Conservation (phyloP, 2,888 invertebrate genomes). For the Amitus sp. region DNA sequence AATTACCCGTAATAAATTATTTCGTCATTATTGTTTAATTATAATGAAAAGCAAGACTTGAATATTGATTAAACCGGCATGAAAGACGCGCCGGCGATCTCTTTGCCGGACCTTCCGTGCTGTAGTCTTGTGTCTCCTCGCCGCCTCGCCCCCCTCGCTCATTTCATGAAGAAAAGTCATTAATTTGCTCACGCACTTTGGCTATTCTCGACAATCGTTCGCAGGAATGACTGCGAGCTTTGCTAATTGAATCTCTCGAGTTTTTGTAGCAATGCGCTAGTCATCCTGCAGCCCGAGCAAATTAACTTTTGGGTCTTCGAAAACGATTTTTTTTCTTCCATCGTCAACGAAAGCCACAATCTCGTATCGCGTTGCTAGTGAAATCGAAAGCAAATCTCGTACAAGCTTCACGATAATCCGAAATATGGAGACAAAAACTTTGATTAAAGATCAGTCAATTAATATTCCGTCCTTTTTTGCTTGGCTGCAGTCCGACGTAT, state of each 20-base stretch:
- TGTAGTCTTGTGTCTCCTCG: too few relatives aligned
- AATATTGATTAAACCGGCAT: slow-evolving; percentile 55
- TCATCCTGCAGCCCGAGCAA: background rate
- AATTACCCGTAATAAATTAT: slow-evolving; percentile 61
- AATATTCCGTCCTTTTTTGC: too few relatives aligned
- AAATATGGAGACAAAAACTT: background rate
- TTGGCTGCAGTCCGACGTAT: too few relatives aligned
- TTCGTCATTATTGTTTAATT: slow-evolving; percentile 61
- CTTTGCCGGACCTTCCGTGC: slow-evolving; percentile 14
- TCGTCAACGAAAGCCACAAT: too few relatives aligned
- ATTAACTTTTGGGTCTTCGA: background rate
- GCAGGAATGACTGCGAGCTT: slow-evolving; percentile 6
- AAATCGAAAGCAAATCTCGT: too few relatives aligned
- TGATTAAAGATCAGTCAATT: background rate
- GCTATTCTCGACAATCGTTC: slow-evolving; percentile 33
- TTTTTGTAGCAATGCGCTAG: background rate
- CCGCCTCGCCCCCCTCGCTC: slow-evolving; percentile 26
- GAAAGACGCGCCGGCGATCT: slow-evolving; percentile 7
- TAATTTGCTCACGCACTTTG: slow-evolving; percentile 37
- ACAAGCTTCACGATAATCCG: background rate
- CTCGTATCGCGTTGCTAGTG: too few relatives aligned
- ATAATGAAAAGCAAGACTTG: slow-evolving; percentile 58
- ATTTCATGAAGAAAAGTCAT: slow-evolving; percentile 37
- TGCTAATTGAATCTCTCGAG: background rate
- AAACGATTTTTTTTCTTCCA: too few relatives aligned